These are phyloP conservation scores for Phytoseiulus persimilis DNA, from an alignment of 2,888 invertebrate species.

Conservation along the genomic window DNA sequence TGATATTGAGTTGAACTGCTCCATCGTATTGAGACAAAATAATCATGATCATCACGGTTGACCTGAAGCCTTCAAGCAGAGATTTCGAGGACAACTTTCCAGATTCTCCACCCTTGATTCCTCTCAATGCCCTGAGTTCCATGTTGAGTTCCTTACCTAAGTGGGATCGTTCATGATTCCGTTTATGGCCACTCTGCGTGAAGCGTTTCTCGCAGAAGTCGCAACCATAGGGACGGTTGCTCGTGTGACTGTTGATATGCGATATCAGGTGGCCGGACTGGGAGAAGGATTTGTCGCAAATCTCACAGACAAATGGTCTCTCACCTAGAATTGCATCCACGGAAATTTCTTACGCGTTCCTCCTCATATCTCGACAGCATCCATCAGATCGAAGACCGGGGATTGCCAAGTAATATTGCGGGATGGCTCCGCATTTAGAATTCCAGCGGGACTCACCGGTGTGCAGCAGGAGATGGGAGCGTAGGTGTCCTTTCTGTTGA, in stretches of 20 bases:
- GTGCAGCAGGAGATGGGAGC: neutral
- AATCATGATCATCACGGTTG: too few species aligned
- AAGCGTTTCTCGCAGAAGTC: conserved; percentile 11
- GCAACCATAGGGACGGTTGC: conserved; percentile 6
- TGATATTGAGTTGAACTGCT: too few species aligned
- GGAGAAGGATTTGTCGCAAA: conserved; percentile 18
- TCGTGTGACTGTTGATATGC: conserved; percentile 13
- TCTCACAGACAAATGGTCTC: conserved; percentile 21
- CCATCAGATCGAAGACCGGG: too few species aligned
- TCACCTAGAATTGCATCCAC: neutral
- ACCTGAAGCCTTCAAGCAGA: too few species aligned
- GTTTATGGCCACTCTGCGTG: conserved; percentile 25
- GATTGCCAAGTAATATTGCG: too few species aligned
- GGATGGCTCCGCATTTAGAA: too few species aligned
- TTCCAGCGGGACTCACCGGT: neutral
- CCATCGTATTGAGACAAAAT: too few species aligned
- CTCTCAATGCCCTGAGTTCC: too few species aligned
- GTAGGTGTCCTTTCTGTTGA: conserved; percentile 6
- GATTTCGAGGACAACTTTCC: too few species aligned
- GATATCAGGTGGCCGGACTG: conserved; percentile 26
- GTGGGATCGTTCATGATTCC: conserved; percentile 24
- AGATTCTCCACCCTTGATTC: too few species aligned
- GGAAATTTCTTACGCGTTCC: too few species aligned
- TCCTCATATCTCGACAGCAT: too few species aligned
- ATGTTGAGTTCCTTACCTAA: neutral